A percentile compares a stretch with the other conserved stretches of the same genome.
Conservation (phyloP, 2,113 vertebrate genomes). For the Phyllostomus discolor region DNA sequence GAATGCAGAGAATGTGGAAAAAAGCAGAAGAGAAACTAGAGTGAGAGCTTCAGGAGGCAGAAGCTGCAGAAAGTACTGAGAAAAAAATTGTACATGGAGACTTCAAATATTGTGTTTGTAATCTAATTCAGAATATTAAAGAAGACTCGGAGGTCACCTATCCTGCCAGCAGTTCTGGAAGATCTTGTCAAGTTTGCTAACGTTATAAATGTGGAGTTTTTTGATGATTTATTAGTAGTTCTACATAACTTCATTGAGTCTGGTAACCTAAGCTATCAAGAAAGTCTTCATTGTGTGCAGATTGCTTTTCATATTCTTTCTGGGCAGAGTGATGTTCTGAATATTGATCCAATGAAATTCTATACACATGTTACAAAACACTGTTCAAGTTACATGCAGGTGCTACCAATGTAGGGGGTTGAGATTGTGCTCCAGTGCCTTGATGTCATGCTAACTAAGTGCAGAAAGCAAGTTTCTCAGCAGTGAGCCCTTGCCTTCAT, state of each 20-base stretch:
- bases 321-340: conserved; percentile 93
- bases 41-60: conserved; percentile 93
- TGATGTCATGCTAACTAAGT: conserved; percentile 94
- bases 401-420: conserved; percentile 85
- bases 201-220: conserved; percentile 98
- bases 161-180: conserved; percentile 92
- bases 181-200: conserved; percentile 98
- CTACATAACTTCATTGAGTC: conserved; percentile 91
- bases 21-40: conserved; percentile 96
- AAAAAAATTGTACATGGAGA: conserved; percentile 95
- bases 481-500: conserved; percentile 88
- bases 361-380: conserved; percentile 94
- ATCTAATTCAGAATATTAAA: conserved; percentile 97
- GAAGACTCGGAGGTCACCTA: conserved; percentile 92
- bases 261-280: conserved; percentile 88
- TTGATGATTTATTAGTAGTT: conserved; percentile 93
- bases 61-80: conserved; percentile 92
- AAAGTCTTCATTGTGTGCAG: conserved; percentile 94
- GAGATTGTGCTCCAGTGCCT: conserved; percentile 89
- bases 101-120: conserved; percentile 94
- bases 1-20: conserved; percentile 99
- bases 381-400: conserved; percentile 89
- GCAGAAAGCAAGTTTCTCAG: conserved; percentile 92
- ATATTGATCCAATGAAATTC: conserved; percentile 90
- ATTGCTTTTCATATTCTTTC: conserved; percentile 96